Evolutionary conservation across 2,113 vertebrate species (phyloP).

Genomic region (Isichthys henryi): DNA sequence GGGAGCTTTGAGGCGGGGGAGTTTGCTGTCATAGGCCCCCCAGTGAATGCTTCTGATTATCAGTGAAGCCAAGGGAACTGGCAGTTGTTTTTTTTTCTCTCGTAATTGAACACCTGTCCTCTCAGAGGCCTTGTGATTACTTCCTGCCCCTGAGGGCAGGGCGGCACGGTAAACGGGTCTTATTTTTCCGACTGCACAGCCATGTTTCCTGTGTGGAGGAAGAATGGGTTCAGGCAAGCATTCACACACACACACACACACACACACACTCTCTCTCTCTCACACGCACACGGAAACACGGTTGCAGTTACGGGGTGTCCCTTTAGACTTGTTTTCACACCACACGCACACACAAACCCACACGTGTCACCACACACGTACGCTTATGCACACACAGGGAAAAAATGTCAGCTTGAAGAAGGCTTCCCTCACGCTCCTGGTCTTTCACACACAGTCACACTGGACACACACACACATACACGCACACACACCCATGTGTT

Average conservation of each 20-base stretch:
- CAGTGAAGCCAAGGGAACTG: constrained; percentile 1
- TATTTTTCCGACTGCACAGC: constrained; percentile 12
- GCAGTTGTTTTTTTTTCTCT: constrained; percentile 14
- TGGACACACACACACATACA: constrained; percentile 5
- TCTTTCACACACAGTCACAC: constrained; percentile 16
- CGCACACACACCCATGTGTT: not conserved
- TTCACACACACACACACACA: constrained; percentile 33
- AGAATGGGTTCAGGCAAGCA: not conserved
- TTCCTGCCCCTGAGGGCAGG: constrained; percentile 48
- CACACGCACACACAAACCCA: constrained; percentile 6
- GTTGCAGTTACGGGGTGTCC: constrained; percentile 12
- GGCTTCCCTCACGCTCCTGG: not conserved
- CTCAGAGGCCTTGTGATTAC: constrained; percentile 40
- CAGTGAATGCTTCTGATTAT: not conserved
- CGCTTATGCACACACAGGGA: constrained; percentile 14
- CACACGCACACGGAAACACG: constrained; percentile 26
- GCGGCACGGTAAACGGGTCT: constrained; percentile 2
- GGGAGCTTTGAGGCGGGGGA: not conserved
- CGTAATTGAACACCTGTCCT: constrained; percentile 49
- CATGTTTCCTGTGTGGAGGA: constrained; percentile 17
- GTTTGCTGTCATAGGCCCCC: not conserved
- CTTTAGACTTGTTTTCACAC: constrained; percentile 12
- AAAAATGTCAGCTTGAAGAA: not conserved
- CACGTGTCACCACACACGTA: constrained; percentile 12
- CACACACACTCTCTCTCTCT: constrained; percentile 21